Base-by-base conservation (phyloP, 2,113 vertebrate species). In the Bagarius yarrelli region DNA sequence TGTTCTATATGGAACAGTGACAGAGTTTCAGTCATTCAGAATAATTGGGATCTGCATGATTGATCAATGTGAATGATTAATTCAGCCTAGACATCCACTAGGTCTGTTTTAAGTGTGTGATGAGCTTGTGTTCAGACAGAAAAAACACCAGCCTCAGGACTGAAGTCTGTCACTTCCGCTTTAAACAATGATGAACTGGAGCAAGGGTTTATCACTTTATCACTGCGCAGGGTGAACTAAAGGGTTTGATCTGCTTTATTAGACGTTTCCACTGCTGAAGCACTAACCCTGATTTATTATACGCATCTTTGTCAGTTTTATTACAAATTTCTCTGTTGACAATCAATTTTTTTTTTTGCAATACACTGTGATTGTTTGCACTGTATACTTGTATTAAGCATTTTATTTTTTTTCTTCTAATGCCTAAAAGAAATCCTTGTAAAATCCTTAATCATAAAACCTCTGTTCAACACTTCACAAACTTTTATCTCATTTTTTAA, bases 301-400 rank as follows among this genome's bases (percentile, higher is more conserved):
- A 36, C 32, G 44, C 69, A 6, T 53, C 52, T 84, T 52, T 77
- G 72, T 40, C 77, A 78, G 44, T 57, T 19, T 76, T 86, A 66
- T 72, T 74, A 56, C 52, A 76, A 13, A 79, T 85, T 79, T 73
- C 86, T 80, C 78, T 91, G 73, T 67, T 90, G 94, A 93, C 94
- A 94, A 92, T 94, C 91, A 76, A 77, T 57, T 0, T 83, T 19
- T 81, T 84, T 87, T 69, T 56, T 76, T 56, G 25, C 32, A 80
- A 67, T 57, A 82, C 87, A 90, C 88, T 88, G 88, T 91, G 91
- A 86, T 85, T 76, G 91, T 88, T 79, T 85, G 86, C 89, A 87
- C 84, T 88, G 86, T 81, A 81, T 84, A 56, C n/a, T 81, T 81
- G 74, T 34, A 82, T 81, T 81, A 9, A 25, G 44, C 69, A 23